Base-by-base conservation (phyloP, 2,797 vertebrate genomes). In the Gouania willdenowi region DNA sequence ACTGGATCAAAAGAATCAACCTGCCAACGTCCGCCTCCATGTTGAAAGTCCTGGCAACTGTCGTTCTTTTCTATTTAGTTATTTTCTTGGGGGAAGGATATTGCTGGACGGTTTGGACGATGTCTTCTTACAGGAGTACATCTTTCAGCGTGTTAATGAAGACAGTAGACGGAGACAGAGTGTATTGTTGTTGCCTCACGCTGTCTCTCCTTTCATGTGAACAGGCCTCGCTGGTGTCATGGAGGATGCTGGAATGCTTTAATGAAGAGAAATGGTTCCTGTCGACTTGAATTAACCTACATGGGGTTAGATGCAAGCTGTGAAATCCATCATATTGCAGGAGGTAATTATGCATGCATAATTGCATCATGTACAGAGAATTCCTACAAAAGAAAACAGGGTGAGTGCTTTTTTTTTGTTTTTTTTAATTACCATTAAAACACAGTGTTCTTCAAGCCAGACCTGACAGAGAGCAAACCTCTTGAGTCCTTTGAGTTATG, bases 221-320 rank as follows among this genome's bases (percentile, higher is more conserved):
- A 36, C 37, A 25, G 1, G 12, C 36, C 27, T 32, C 33, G 40
- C 32, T 52, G 5, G 18, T 58, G 53, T 72, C 62, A 40, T 34
- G 16, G 47, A 58, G 40, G 70, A 43, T 13, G 32, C 38, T 45
- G 35, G 24, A 67, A 50, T 8, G 27, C 41, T 69, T 64, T 86
- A 87, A 89, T 85, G 78, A 87, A 84, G 83, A 87, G 71, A 56
- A 83, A 87, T 83, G 56, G 68, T 66, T 61, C 51, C 62, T 69
- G 77, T 84, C 79, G 1, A 33, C 47, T 75, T 44, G 20, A 44
- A 77, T 88, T 84, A 82, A 70, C 48, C 28, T 26, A 39, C 55
- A 33, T 13, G 24, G 53, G 56, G 71, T 56, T 69, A 70, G 74
- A 75, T 30, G 14, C 61, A 53, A 43, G 53, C 65, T 71, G 50